Evolutionary conservation across 2,888 invertebrate genomes (phyloP).

Genomic region (Cosmorhoe ocellata): DNA sequence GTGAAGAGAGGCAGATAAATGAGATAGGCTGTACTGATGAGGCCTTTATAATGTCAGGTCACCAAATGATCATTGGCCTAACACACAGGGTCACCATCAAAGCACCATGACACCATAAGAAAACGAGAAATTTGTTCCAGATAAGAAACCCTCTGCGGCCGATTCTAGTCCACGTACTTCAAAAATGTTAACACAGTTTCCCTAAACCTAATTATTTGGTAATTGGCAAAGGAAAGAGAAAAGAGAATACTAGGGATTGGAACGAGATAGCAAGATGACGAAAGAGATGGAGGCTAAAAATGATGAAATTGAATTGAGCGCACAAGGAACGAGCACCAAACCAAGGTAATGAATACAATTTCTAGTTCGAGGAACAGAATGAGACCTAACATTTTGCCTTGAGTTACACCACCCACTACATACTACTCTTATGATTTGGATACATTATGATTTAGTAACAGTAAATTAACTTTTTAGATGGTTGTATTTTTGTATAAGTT

Average conservation of each 20-base stretch:
- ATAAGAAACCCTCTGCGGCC: constrained; percentile 47
- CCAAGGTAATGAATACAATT: constrained; percentile 47
- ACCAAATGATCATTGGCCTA: background rate
- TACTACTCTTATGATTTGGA: too few species aligned
- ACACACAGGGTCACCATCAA: background rate
- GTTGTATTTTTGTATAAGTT: too few species aligned
- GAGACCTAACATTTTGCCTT: background rate
- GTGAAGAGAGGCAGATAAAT: too few species aligned
- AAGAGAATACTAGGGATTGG: constrained; percentile 36
- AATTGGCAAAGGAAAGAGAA: constrained; percentile 39
- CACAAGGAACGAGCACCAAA: constrained; percentile 68
- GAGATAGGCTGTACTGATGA: too few species aligned
- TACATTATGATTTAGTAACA: too few species aligned
- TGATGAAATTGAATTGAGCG: constrained; percentile 75
- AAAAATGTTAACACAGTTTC: constrained; percentile 72
- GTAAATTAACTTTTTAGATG: too few species aligned
- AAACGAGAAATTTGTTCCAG: constrained; percentile 48
- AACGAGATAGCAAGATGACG: constrained; percentile 35
- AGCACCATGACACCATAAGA: background rate
- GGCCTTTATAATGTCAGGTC: too few species aligned
- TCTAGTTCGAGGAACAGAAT: background rate
- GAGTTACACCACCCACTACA: background rate
- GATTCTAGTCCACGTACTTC: constrained; percentile 60
- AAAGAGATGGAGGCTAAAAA: constrained; percentile 69
- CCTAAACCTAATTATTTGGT: constrained; percentile 44